Conservation (phyloP, 2,113 vertebrate genomes). For the Barnardius zonarius region DNA sequence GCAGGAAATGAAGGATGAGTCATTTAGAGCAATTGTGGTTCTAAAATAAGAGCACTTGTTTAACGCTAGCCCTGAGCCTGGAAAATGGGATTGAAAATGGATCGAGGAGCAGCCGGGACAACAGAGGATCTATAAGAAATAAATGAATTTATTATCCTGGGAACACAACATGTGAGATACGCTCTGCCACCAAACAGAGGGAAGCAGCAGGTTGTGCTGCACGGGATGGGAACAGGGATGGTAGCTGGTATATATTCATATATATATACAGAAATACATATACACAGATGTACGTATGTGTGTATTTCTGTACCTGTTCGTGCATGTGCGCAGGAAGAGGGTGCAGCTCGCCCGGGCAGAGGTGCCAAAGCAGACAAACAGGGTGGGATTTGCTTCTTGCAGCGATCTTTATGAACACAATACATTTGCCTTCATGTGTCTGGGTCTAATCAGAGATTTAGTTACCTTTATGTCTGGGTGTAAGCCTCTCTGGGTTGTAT, state of each 20-base stretch:
- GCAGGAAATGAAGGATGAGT: neutral
- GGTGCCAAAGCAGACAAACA: rapidly evolving
- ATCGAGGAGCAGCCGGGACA: neutral
- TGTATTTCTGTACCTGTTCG: neutral
- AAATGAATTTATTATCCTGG: neutral
- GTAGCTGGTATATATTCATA: rapidly evolving
- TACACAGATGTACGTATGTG: no score
- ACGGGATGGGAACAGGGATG: rapidly evolving
- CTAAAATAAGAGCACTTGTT: neutral
- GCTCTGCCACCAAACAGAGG: rapidly evolving
- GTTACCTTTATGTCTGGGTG: neutral
- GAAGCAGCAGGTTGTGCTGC: neutral
- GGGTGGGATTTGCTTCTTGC: neutral
- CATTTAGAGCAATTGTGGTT: neutral
- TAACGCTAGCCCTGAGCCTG: neutral
- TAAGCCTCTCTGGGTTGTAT: rapidly evolving
- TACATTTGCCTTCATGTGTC: no score
- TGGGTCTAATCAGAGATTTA: neutral
- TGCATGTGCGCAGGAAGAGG: neutral
- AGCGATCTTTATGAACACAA: no score
- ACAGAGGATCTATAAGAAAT: neutral
- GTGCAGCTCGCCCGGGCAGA: neutral
- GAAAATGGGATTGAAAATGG: neutral
- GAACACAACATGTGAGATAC: rapidly evolving
- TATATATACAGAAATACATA: neutral